phyloP scores from a whole-genome alignment of 2,797 vertebrate species.

The Botia almorhae region DNA sequence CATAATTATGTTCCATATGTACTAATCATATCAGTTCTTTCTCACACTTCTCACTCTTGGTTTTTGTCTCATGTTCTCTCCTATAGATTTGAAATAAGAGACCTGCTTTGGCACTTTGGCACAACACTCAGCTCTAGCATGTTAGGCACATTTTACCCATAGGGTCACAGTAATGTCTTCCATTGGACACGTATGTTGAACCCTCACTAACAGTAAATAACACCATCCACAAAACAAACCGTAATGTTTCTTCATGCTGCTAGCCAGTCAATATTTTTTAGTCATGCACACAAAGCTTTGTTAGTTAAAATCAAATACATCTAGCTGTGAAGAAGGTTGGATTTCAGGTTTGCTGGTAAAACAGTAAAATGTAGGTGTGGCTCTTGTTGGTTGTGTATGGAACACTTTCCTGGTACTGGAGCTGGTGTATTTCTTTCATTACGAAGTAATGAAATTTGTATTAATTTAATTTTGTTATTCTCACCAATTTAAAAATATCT shows the following conservation, averaged over 20 bases:
- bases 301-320: constrained; percentile 21
- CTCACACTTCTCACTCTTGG: neutral
- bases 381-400: neutral
- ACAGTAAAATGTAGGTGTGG: neutral
- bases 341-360: constrained; percentile 15
- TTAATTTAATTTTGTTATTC: no score
- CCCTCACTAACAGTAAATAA: constrained; percentile 32
- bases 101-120: constrained; percentile 1
- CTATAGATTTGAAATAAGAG: constrained; percentile 3
- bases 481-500: no score
- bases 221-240: constrained; percentile 23
- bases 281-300: constrained; percentile 30
- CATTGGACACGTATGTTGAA: constrained; percentile 26
- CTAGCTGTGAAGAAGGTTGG: constrained; percentile 1
- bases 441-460: no score
- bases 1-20: constrained; percentile 36
- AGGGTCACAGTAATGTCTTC: constrained; percentile 19
- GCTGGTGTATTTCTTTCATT: neutral
- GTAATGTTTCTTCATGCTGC: constrained; percentile 24
- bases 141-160: constrained; percentile 36
- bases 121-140: constrained; percentile 6
- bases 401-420: neutral
- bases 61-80: constrained; percentile 9
- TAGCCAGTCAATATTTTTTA: constrained; percentile 30
- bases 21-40: constrained; percentile 20